phyloP scores from a whole-genome alignment of 2,797 vertebrate genomes.

The Lepilemur ruficaudatus region DNA sequence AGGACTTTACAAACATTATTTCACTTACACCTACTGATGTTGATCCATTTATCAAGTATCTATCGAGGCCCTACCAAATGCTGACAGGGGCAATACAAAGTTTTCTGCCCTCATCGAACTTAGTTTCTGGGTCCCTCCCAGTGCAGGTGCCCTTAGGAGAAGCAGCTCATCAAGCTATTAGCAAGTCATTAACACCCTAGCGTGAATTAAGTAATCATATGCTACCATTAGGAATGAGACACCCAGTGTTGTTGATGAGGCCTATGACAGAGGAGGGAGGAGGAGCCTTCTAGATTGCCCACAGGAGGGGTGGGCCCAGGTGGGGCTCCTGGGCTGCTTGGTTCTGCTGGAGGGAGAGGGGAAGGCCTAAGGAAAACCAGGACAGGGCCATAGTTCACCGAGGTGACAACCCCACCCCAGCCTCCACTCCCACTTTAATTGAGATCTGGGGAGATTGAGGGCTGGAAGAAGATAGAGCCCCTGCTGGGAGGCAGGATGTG shows the following conservation, averaged over 20 bases:
- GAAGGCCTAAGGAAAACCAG: neutral
- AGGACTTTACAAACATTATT: neutral
- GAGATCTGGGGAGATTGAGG: neutral
- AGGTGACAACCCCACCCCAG: neutral
- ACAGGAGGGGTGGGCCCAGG: slow-evolving; percentile 69
- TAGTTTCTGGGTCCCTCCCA: neutral
- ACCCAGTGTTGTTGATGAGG: slow-evolving; percentile 54
- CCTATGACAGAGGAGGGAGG: slow-evolving; percentile 19
- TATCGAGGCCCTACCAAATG: neutral
- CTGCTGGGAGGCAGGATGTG: too few species aligned
- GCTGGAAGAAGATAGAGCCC: neutral
- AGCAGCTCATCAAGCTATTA: slow-evolving; percentile 44
- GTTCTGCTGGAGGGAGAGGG: slow-evolving; percentile 24
- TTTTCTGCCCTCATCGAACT: neutral
- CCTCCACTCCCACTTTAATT: neutral
- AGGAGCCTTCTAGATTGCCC: neutral
- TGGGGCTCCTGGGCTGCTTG: neutral
- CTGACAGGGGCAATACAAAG: neutral
- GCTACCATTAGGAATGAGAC: slow-evolving; percentile 40
- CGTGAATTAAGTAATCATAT: slow-evolving; percentile 53
- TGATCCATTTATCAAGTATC: neutral
- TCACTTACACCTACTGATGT: neutral
- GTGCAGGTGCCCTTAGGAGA: slow-evolving; percentile 15
- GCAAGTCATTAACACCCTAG: slow-evolving; percentile 52
- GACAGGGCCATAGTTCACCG: neutral